Conservation (phyloP, 92 coral and sea anemone genomes). For the Porites cylindrica region DNA sequence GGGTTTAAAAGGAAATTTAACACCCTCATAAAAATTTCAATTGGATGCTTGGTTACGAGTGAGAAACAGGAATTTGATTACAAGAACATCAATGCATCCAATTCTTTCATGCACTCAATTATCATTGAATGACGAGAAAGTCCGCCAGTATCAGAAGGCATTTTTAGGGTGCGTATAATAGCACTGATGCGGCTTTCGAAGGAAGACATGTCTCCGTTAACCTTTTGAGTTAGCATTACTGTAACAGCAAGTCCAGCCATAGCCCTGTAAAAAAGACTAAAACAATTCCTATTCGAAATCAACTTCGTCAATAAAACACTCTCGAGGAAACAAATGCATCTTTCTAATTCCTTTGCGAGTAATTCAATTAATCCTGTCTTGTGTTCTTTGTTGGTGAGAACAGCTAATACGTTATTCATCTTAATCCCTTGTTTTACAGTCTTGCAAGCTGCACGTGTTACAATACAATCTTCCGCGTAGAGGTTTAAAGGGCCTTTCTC, state of each 20-base stretch:
- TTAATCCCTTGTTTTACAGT: slow-evolving; percentile 23
- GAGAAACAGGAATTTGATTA: not conserved
- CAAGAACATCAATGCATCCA: not conserved
- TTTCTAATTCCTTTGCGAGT: not conserved
- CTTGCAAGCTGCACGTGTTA: slow-evolving; percentile 53
- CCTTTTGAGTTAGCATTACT: slow-evolving; percentile 5
- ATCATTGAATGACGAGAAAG: slow-evolving; percentile 8
- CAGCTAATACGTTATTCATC: not conserved
- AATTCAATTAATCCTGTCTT: slow-evolving; percentile 2
- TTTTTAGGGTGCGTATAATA: not conserved
- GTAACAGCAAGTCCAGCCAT: not conserved
- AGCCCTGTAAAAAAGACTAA: slow-evolving; percentile 19
- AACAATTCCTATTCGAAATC: not conserved
- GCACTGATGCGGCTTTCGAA: not conserved
- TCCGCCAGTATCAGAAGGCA: not conserved
- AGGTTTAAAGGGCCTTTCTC: slow-evolving; percentile 81
- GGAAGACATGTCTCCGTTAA: slow-evolving; percentile 7
- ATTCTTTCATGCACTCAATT: not conserved
- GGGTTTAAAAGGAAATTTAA: too few relatives aligned
- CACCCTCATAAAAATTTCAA: not conserved
- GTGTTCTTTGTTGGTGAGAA: slow-evolving; percentile 4
- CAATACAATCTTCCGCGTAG: slow-evolving; percentile 59
- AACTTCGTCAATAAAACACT: not conserved
- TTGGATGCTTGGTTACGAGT: not conserved
- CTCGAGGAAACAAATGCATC: slow-evolving; percentile 21